Conservation (phyloP, 2,113 vertebrate genomes). For the Ageneiosus marmoratus region DNA sequence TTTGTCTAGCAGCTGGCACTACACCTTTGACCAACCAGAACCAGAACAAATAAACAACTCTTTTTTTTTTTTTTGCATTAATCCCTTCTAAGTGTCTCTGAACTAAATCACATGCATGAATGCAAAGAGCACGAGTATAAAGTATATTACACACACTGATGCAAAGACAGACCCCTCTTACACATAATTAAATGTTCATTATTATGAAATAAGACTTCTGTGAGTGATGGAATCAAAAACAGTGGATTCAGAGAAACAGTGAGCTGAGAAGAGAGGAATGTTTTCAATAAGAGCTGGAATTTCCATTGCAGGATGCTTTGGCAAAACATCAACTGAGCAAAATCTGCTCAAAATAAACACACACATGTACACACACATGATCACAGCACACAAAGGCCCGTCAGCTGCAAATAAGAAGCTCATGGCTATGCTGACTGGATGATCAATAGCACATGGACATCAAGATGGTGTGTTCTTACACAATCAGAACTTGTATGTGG, state of each 20-base stretch:
- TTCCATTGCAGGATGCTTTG: conserved; percentile 26
- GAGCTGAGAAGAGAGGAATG: conserved; percentile 46
- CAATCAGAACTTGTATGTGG: not conserved
- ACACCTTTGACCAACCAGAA: not conserved
- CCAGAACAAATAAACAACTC: not conserved
- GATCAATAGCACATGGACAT: conserved; percentile 7
- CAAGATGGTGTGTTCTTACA: not conserved
- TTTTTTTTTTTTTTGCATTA: not conserved
- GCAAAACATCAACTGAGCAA: conserved; percentile 18
- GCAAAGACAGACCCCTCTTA: not conserved
- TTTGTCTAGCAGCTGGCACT: not conserved
- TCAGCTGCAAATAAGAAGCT: not conserved
- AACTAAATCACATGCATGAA: not conserved
- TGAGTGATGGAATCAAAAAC: not conserved
- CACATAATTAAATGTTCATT: conserved; percentile 13
- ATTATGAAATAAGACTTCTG: conserved; percentile 29
- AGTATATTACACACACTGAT: not conserved
- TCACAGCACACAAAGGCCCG: not conserved
- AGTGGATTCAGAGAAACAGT: too few relatives aligned
- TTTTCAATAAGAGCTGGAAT: conserved; percentile 47
- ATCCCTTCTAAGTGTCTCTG: not conserved
- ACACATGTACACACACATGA: not conserved
- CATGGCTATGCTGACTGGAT: not conserved
- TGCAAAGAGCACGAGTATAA: not conserved
- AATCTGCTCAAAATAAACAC: conserved; percentile 18